Evolutionary conservation across 2,797 vertebrate species (phyloP).

Genomic region (Lycodopsis pacificus): DNA sequence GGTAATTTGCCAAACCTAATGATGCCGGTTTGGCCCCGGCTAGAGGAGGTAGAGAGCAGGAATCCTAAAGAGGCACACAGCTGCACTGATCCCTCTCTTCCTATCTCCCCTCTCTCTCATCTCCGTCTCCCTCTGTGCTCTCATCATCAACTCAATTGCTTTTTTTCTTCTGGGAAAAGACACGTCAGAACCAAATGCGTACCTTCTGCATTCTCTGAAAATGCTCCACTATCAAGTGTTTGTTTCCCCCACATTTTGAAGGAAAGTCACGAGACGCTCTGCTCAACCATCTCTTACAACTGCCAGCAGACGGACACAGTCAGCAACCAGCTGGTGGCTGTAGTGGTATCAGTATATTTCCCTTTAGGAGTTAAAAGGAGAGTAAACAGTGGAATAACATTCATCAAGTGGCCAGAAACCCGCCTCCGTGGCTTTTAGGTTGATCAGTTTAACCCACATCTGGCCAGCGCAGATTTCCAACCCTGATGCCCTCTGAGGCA

Average conservation of each 20-base stretch:
- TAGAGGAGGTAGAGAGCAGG: conserved; percentile 80
- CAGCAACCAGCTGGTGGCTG: background rate
- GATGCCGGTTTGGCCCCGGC: conserved; percentile 80
- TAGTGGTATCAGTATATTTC: background rate
- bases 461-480: no score
- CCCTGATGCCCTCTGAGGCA: no score
- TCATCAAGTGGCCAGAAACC: background rate
- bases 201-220: conserved; percentile 11
- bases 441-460: no score
- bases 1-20: conserved; percentile 86
- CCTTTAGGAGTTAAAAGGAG: background rate
- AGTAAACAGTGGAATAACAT: background rate
- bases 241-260: background rate
- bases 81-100: conserved; percentile 68
- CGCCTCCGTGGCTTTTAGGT: no score
- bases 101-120: conserved; percentile 45
- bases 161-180: conserved; percentile 27
- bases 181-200: background rate
- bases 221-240: background rate
- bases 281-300: background rate
- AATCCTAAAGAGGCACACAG: conserved; percentile 86
- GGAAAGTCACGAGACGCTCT: background rate
- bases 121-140: conserved; percentile 36
- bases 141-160: conserved; percentile 34
- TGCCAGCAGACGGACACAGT: background rate